phyloP scores from a whole-genome alignment of 2,113 vertebrate species.

The Ciconia boyciana region DNA sequence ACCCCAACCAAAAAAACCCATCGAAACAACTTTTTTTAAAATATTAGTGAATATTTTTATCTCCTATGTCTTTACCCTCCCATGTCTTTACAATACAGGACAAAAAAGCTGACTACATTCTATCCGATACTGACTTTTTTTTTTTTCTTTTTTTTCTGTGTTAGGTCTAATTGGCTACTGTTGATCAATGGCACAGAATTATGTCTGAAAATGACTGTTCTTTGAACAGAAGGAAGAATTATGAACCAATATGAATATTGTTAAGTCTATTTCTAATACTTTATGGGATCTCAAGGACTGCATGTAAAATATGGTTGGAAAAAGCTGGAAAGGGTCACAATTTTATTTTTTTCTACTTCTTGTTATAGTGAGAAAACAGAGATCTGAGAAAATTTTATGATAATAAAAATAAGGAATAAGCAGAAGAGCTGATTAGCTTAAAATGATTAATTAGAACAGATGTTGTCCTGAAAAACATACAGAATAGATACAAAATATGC shows the following conservation, averaged over 20 bases:
- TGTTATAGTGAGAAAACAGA: neutral
- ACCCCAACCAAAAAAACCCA: rapidly evolving
- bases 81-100: neutral
- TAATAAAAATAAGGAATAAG: neutral
- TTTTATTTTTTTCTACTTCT: neutral
- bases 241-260: neutral
- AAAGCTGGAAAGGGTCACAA: neutral
- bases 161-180: neutral
- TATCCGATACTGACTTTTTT: no score
- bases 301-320: neutral
- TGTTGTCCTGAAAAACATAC: neutral
- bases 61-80: neutral
- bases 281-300: neutral
- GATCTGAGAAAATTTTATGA: neutral
- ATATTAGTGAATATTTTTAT: neutral
- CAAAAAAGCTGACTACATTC: neutral
- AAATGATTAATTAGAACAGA: neutral
- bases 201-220: neutral
- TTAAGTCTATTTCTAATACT: neutral
- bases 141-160: neutral
- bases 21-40: rapidly evolving
- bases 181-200: neutral
- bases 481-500: neutral
- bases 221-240: neutral
- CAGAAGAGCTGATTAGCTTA: neutral